phyloP scores from a whole-genome alignment of 2,888 invertebrate genomes.

The Matsumyia berberina region DNA sequence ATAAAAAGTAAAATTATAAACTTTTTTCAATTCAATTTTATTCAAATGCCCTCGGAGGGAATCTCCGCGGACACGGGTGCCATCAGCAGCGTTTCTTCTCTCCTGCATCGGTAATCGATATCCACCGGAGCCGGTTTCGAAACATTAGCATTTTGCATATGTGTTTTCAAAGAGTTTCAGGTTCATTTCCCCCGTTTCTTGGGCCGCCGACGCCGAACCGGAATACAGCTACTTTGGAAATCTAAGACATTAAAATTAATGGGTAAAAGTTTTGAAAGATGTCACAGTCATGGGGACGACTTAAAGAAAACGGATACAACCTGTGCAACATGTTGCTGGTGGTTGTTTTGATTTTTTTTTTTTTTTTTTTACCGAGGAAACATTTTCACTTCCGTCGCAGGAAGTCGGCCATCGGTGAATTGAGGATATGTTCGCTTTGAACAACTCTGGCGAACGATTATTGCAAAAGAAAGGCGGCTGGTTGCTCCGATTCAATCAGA shows the following conservation, averaged over 20 bases:
- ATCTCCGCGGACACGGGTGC: conserved; percentile 10
- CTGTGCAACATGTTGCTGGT: conserved; percentile 47
- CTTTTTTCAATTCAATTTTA: conserved; percentile 5
- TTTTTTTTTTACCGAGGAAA: conserved; percentile 26
- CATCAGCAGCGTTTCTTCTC: conserved; percentile 26
- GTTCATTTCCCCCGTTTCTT: conserved; percentile 61
- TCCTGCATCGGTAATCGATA: conserved; percentile 40
- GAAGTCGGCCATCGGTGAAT: conserved; percentile 48
- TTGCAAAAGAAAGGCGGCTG: conserved; percentile 50
- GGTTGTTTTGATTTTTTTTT: neutral
- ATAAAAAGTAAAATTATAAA: neutral
- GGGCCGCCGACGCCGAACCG: conserved; percentile 43
- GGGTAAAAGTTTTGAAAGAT: conserved; percentile 76
- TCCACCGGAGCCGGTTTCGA: conserved; percentile 59
- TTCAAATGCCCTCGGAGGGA: conserved; percentile 27
- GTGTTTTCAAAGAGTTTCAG: conserved; percentile 17
- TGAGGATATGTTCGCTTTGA: conserved; percentile 53
- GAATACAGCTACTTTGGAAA: conserved; percentile 63
- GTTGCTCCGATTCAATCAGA: conserved; percentile 10
- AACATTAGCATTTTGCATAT: conserved; percentile 54
- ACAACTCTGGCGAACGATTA: conserved; percentile 33
- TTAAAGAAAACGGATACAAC: conserved; percentile 45
- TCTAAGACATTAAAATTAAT: conserved; percentile 71
- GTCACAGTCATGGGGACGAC: conserved; percentile 43
- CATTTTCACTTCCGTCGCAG: conserved; percentile 62